Evolutionary conservation across 2,888 invertebrate genomes (phyloP).

Genomic region (Athalia circularis): DNA sequence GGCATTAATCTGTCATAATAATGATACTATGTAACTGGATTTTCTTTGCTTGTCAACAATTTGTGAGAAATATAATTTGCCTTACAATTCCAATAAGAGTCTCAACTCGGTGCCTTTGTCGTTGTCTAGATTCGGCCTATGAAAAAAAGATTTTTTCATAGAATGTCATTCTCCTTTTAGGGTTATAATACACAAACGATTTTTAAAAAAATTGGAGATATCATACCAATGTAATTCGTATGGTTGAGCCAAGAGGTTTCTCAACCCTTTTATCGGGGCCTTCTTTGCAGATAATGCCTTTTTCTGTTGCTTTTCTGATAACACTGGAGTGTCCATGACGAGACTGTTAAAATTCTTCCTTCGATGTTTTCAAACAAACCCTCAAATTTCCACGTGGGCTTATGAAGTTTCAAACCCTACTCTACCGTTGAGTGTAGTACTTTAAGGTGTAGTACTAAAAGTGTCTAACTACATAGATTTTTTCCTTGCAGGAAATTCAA

Average conservation of each 20-base stretch:
- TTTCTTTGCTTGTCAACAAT: conserved; percentile 9
- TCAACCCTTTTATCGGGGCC: conserved; percentile 60
- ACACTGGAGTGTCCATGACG: conserved; percentile 56
- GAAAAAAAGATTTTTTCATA: conserved; percentile 25
- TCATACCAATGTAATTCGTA: conserved; percentile 62
- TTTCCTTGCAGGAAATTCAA: too few relatives aligned
- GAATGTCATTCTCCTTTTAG: not conserved
- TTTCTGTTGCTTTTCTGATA: conserved; percentile 61
- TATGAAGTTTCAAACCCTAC: not conserved
- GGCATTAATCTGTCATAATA: conserved; percentile 58
- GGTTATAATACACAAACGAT: conserved; percentile 13
- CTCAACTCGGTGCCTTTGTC: conserved; percentile 55
- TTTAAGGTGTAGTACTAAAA: too few relatives aligned
- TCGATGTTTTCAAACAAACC: conserved; percentile 19
- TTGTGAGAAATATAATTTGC: conserved; percentile 31
- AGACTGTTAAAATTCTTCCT: not conserved
- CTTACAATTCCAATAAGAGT: conserved; percentile 61
- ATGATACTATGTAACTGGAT: conserved; percentile 15
- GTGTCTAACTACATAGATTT: too few relatives aligned
- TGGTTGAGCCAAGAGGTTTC: conserved; percentile 66
- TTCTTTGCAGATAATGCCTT: conserved; percentile 63
- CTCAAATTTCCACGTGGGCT: not conserved
- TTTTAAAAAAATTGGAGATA: not conserved
- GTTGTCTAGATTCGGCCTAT: conserved; percentile 64
- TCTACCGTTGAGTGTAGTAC: too few relatives aligned